Conservation (phyloP, 2,113 vertebrate species). For the Atrichornis clamosus region DNA sequence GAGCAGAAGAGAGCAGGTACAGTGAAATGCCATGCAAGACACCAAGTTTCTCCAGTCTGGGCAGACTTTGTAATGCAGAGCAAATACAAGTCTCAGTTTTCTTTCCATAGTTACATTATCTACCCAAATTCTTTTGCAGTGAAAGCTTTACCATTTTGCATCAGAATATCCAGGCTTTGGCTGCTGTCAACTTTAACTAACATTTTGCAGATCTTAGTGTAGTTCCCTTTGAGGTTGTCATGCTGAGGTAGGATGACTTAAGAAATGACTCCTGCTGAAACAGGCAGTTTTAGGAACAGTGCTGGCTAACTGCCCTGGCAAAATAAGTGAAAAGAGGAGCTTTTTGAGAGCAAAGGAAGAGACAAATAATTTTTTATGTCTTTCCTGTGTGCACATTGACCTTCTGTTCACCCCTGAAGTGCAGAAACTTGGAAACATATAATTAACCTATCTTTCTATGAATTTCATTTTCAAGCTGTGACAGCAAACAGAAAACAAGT, state of each 20-base stretch:
- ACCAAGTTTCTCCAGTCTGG: background rate
- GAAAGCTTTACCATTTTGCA: background rate
- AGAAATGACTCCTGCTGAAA: background rate
- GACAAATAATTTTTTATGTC: background rate
- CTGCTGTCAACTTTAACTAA: conserved; percentile 13
- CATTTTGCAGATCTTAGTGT: conserved; percentile 18
- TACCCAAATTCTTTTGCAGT: background rate
- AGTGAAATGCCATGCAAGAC: background rate
- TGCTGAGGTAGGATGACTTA: background rate
- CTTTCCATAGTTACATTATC: background rate
- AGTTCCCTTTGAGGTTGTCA: background rate
- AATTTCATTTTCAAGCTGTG: background rate
- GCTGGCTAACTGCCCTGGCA: background rate
- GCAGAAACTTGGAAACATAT: background rate
- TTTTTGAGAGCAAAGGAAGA: background rate
- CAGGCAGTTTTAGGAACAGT: background rate
- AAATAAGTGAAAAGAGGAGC: background rate
- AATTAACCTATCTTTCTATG: background rate
- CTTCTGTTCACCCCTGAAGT: background rate
- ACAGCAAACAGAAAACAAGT: background rate
- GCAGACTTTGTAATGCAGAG: background rate
- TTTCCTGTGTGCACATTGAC: background rate
- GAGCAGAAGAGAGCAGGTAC: background rate
- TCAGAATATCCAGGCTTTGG: background rate
- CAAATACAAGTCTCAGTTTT: background rate